Evolutionary conservation across 2,797 vertebrate genomes (phyloP).

Genomic region (Poeciliopsis presidionis): DNA sequence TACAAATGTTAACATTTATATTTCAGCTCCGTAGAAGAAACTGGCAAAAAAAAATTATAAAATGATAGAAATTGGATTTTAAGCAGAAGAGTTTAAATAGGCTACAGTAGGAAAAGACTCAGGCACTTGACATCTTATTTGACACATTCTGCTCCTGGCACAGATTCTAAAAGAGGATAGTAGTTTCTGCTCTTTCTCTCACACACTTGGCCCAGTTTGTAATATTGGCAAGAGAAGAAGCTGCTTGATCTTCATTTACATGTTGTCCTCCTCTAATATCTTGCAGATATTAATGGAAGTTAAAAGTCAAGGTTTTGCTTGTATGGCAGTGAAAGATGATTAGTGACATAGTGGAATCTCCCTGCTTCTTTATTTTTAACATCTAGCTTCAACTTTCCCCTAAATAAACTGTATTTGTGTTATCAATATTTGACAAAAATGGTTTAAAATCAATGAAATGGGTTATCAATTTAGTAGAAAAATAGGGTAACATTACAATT

Average conservation of each 20-base stretch:
- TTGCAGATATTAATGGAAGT: not conserved
- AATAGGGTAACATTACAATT: too few species aligned
- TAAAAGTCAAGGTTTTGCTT: constrained; percentile 4
- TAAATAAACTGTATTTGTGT: not conserved
- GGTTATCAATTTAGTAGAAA: too few species aligned
- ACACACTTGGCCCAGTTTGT: constrained; percentile 51
- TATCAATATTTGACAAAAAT: not conserved
- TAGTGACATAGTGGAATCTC: not conserved
- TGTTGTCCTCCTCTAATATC: not conserved
- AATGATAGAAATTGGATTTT: constrained; percentile 13
- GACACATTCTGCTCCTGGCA: constrained; percentile 57
- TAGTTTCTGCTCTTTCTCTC: constrained; percentile 38
- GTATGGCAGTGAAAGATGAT: not conserved
- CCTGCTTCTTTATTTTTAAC: not conserved
- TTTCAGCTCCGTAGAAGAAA: not conserved
- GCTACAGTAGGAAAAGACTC: constrained; percentile 19
- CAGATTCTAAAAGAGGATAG: constrained; percentile 60
- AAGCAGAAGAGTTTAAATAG: constrained; percentile 36
- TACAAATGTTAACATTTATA: not conserved
- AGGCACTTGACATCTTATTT: constrained; percentile 26
- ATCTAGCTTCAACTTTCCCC: not conserved
- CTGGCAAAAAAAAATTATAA: not conserved
- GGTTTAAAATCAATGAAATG: not conserved
- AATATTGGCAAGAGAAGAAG: constrained; percentile 22
- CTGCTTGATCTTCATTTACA: not conserved